phyloP scores from a whole-genome alignment of 2,113 vertebrate genomes.

The Crotalus viridis region DNA sequence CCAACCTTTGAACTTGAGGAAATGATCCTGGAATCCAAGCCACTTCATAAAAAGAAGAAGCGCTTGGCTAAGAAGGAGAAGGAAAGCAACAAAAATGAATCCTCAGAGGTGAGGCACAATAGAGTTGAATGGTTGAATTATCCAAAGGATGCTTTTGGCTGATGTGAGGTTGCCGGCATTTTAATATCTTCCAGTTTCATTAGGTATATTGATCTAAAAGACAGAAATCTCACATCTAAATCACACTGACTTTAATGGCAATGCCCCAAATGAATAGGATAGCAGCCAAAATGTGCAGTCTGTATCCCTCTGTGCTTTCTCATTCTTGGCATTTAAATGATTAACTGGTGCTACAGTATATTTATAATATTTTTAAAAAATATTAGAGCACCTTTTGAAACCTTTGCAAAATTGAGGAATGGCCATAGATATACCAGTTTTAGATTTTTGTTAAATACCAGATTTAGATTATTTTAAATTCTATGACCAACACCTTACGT shows the following conservation, averaged over 20 bases:
- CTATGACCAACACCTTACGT: background rate
- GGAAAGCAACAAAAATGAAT: conserved; percentile 76
- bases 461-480: background rate
- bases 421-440: background rate
- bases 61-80: conserved; percentile 88
- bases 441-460: background rate
- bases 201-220: background rate
- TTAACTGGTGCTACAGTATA: background rate
- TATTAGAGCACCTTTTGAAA: background rate
- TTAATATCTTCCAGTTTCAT: background rate
- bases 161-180: background rate
- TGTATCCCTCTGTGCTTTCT: background rate
- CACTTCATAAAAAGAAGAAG: conserved; percentile 98
- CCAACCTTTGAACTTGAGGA: conserved; percentile 96
- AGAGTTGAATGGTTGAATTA: background rate
- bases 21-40: conserved; percentile 98
- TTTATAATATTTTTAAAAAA: background rate
- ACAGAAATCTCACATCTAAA: background rate
- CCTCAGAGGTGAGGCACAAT: conserved; percentile 78
- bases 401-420: background rate
- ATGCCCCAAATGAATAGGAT: background rate
- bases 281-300: background rate
- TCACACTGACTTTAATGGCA: background rate
- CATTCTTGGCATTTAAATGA: background rate
- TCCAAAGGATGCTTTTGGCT: background rate